A percentile compares a stretch with the other conserved stretches of the same genome.
Evolutionary conservation across 1,140 invertebrate genomes (phyloP).

Genomic region (Bombus superbus): DNA sequence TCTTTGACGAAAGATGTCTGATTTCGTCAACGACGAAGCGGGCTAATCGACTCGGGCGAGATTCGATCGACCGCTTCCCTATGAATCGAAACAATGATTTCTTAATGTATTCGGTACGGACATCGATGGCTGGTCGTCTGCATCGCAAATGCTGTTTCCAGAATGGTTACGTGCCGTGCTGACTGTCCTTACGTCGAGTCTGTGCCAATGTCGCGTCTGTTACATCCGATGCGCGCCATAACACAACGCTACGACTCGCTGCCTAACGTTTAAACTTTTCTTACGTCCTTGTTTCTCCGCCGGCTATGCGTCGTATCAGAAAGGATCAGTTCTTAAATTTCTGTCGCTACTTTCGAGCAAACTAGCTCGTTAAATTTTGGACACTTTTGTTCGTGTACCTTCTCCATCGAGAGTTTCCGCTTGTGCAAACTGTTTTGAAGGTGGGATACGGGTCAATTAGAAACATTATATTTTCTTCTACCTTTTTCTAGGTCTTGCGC

Average conservation of each 20-base stretch:
- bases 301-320: too few relatives aligned
- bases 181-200: neutral
- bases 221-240: neutral
- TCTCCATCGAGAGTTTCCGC: too few relatives aligned
- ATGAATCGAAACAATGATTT: conserved; percentile 13
- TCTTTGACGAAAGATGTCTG: neutral
- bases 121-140: conserved; percentile 23
- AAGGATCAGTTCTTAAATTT: too few relatives aligned
- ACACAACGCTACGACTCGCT: neutral
- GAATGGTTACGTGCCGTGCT: neutral
- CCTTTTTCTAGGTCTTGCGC: too few relatives aligned
- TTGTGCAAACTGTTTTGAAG: too few relatives aligned
- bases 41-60: neutral
- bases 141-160: conserved; percentile 14
- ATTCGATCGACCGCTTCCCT: conserved; percentile 17
- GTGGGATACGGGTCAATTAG: too few relatives aligned
- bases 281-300: too few relatives aligned
- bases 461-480: too few relatives aligned
- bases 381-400: too few relatives aligned
- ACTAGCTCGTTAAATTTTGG: too few relatives aligned
- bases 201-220: neutral
- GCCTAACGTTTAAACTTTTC: too few relatives aligned
- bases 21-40: neutral
- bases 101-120: conserved; percentile 10
- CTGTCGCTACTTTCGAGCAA: too few relatives aligned